Evolutionary conservation across 2,797 vertebrate genomes (phyloP), one percentile per base, ranked within the genome.

Genomic region (Glossophaga mutica): DNA sequence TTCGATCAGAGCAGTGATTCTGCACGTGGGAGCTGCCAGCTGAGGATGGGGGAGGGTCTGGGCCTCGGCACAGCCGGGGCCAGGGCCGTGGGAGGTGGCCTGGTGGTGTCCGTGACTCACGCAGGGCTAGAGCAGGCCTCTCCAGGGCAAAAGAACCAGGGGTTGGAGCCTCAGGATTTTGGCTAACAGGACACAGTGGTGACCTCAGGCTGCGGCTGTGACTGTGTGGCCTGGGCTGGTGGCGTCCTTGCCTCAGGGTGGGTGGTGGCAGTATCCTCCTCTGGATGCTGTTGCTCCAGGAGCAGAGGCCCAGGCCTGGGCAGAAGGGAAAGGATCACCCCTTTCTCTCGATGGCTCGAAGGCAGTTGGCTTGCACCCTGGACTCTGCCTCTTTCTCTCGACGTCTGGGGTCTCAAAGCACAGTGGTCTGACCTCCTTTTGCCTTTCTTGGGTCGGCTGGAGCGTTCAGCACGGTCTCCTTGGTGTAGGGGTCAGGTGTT

Each of bases 281-380:
- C 11, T 15, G 29, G 19, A 5, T 2, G 22, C 4, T 34, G 74
- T 2, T 42, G 74, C 74, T 22, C 46, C 18, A 6, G 46, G 32
- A 34, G 46, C 57, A 81, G 81, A 4, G 9, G 76, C 39, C 73
- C 65, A 0, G 19, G 55, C 55, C 15, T 46, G 42, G 81, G 85
- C 39, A 50, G 21, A 1, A 87, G 77, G 52, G 62, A 5, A 0
- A 18, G 9, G 16, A 8, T 24, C 22, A 12, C 4, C 12, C 76
- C n/a, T 90, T 59, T 42, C 46, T 92, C 42, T 18, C 7, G 2
- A 94, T 0, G 65, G 59, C 46, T 6, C 46, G n/a, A 78, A 78
- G 77, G 82, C 67, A 32, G 59, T 14, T 3, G 29, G 37, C 32
- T 44, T 42, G 37, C 1, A 1, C 10, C 2, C 6, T 0, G 9